phyloP scores from a whole-genome alignment of 2,797 vertebrate species.

The Acanthis flammea region DNA sequence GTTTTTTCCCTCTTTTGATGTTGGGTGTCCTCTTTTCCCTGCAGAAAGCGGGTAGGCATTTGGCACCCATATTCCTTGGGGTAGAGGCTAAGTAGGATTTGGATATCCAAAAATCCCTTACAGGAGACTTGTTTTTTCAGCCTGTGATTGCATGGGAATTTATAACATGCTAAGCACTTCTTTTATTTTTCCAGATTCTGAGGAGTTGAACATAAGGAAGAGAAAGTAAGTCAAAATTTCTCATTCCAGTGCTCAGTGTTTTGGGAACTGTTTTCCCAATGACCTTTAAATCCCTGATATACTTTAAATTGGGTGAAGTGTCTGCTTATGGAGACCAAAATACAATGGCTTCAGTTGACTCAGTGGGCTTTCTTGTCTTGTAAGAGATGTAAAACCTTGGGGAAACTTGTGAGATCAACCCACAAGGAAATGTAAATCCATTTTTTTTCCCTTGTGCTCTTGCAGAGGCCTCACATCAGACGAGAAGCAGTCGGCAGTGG shows the following conservation, averaged over 20 bases:
- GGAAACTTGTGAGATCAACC: neutral
- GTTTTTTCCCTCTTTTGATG: neutral
- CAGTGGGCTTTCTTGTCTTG: neutral
- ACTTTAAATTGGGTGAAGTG: neutral
- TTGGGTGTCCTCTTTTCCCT: neutral
- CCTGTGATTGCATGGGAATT: neutral
- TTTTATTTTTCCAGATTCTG: constrained; percentile 42
- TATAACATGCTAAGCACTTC: neutral
- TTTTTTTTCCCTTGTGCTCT: neutral
- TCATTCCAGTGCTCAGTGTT: neutral
- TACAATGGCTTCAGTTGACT: neutral
- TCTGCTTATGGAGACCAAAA: neutral
- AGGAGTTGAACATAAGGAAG: constrained; percentile 63
- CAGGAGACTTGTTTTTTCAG: neutral
- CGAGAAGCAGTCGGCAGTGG: constrained; percentile 87
- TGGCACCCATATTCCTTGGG: neutral
- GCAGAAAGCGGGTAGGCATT: neutral
- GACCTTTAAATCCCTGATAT: neutral
- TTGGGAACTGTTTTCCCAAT: neutral
- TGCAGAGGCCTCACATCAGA: constrained; percentile 76
- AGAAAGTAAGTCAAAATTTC: constrained; percentile 69
- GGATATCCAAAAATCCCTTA: neutral
- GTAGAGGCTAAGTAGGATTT: neutral
- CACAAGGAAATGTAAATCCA: neutral
- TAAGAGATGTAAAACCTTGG: neutral